phyloP scores from a whole-genome alignment of 2,113 vertebrate genomes.

The Microcebus jonahi region DNA sequence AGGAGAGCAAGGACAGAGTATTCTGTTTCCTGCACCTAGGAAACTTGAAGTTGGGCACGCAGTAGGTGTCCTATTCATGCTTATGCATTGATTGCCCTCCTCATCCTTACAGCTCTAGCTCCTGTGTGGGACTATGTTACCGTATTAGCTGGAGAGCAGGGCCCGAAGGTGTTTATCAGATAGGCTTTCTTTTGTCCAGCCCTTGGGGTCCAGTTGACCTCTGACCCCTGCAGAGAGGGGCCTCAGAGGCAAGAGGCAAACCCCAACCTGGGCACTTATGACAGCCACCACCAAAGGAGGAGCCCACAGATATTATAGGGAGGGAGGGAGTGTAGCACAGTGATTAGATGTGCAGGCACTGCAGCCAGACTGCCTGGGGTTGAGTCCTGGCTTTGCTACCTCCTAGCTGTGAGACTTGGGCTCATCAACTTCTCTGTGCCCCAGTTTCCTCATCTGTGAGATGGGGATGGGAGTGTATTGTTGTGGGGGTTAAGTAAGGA shows the following conservation, averaged over 20 bases:
- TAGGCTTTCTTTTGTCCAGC: not conserved
- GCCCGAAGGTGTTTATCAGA: not conserved
- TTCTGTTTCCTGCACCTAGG: not conserved
- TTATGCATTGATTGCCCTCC: not conserved
- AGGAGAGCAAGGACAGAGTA: not conserved
- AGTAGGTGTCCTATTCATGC: not conserved
- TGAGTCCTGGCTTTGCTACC: not conserved
- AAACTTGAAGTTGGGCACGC: not conserved
- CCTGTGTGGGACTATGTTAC: not conserved
- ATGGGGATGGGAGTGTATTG: not conserved
- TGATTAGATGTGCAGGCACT: not conserved
- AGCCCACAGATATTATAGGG: not conserved
- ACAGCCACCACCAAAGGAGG: not conserved
- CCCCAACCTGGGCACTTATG: not conserved
- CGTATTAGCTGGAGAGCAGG: not conserved
- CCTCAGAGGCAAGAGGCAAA: not conserved
- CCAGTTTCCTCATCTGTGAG: not conserved
- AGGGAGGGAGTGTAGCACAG: not conserved
- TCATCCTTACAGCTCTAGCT: not conserved
- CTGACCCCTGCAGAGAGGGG: not conserved
- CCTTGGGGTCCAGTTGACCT: not conserved
- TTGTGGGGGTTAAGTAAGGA: not conserved
- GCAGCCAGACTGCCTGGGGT: not conserved
- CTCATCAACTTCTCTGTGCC: not conserved
- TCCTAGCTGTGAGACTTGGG: slow-evolving; percentile 9